Evolutionary conservation across 2,113 vertebrate species (phyloP).

Genomic region (Galbula dea): DNA sequence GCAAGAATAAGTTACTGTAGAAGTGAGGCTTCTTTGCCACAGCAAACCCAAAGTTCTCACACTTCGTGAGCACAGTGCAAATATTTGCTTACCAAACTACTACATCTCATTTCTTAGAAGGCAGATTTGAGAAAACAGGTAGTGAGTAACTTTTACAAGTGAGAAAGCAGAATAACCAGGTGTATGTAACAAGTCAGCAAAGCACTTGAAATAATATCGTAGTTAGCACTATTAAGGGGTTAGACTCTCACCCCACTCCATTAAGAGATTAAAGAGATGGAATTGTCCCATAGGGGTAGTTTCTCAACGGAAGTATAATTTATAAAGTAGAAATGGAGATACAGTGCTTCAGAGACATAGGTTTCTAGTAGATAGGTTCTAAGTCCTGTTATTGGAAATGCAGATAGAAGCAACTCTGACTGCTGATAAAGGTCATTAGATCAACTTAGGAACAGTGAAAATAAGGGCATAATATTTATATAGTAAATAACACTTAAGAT

Average conservation of each 20-base stretch:
- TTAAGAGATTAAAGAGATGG: background rate
- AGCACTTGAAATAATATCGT: background rate
- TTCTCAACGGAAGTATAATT: background rate
- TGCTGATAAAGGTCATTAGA: background rate
- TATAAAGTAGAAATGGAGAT: background rate
- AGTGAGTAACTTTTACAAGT: background rate
- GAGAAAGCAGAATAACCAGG: background rate
- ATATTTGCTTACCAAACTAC: background rate
- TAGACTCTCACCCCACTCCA: background rate
- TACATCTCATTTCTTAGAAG: background rate
- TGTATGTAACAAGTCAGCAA: background rate
- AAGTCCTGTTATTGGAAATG: background rate
- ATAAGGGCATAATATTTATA: background rate
- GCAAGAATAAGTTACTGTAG: background rate
- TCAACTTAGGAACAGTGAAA: background rate
- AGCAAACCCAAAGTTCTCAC: background rate
- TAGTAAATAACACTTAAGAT: background rate
- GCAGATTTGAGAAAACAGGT: background rate
- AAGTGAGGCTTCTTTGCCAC: background rate
- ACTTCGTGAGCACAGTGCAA: background rate
- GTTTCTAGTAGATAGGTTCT: background rate
- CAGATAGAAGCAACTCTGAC: background rate
- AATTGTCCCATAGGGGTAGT: background rate
- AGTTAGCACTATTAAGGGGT: too few species aligned
- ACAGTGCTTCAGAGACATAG: background rate